phyloP scores from a whole-genome alignment of 2,797 vertebrate genomes.

The Acanthornis magna region DNA sequence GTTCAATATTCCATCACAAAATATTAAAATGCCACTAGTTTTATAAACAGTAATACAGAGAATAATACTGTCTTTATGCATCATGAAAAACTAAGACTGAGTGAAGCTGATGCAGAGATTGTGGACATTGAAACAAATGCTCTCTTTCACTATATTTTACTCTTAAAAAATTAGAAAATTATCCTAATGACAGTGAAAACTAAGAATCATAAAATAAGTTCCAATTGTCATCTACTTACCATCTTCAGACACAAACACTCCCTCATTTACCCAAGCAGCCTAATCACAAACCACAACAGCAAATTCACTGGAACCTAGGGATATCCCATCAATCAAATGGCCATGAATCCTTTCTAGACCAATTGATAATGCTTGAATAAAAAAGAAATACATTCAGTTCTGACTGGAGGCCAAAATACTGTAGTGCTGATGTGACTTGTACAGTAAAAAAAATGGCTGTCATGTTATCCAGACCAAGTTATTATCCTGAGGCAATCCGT shows the following conservation, averaged over 20 bases:
- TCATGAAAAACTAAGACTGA: not conserved
- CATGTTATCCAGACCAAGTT: not conserved
- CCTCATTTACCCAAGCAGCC: not conserved
- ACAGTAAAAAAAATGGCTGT: not conserved
- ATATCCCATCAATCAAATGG: not conserved
- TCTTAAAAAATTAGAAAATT: not conserved
- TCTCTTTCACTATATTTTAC: not conserved
- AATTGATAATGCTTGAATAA: not conserved
- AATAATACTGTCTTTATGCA: not conserved
- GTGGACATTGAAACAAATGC: not conserved
- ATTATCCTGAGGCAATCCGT: not conserved
- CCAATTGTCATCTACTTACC: not conserved
- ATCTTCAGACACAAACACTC: not conserved
- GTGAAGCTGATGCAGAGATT: not conserved
- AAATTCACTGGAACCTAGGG: not conserved
- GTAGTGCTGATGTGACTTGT: not conserved
- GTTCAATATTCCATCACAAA: not conserved
- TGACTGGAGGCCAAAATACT: not conserved
- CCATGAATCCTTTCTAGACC: not conserved
- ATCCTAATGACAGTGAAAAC: not conserved
- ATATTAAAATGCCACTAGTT: not conserved
- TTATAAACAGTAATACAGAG: not conserved
- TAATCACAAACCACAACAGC: not conserved
- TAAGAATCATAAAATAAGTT: not conserved
- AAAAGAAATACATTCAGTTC: not conserved